Base-by-base conservation (phyloP, 1,140 invertebrate species). In the Calephelis virginiensis region DNA sequence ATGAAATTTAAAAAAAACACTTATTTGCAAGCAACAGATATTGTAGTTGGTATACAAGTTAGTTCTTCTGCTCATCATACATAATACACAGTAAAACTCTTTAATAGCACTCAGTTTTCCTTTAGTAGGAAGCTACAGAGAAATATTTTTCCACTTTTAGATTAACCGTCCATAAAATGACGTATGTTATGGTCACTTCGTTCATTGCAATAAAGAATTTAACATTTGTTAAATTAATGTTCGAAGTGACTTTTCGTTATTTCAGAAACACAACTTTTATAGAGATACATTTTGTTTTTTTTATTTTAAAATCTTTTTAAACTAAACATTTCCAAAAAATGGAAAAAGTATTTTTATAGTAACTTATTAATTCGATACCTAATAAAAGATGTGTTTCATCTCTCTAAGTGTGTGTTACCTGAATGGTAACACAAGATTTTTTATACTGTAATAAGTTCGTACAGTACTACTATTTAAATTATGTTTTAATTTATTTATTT, bases 141-240 rank as follows among this genome's bases (percentile, higher is more conserved):
- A 77, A 68, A 76, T 78, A 86, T 88, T 80, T 87, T 87, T 87
- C 71, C 78, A 82, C 74, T 64, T 7, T 14, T 47, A 67, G 56
- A 59, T 67, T 67, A 50, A 64, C 82, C 75, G 75, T 77, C 75
- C 75, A 63, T 64, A 63, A 50, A 61, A 66, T 60, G 45, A 64
- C 49, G 66, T 62, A 56, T 56, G 45, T 47, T 53, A 53, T 47
- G 47, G 68, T 75, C 70, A 68, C 73, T 83, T 81, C 76, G 63
- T 73, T 77, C 85, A 81, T 87, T 80, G 61, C 71, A 63, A 88
- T 86, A 62, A 61, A 88, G 78, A 86, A 86, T 85, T 86, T 86
- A 86, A 85, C 85, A 60, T 43, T 10, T 73, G 78, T 83, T 85
- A 82, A 86, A 86, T 85, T 85, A 69, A 81, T 85, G 83, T 76